These are phyloP conservation scores for Australoheros scitulus DNA, from an alignment of 2,113 vertebrate species.

Conservation along the genomic window DNA sequence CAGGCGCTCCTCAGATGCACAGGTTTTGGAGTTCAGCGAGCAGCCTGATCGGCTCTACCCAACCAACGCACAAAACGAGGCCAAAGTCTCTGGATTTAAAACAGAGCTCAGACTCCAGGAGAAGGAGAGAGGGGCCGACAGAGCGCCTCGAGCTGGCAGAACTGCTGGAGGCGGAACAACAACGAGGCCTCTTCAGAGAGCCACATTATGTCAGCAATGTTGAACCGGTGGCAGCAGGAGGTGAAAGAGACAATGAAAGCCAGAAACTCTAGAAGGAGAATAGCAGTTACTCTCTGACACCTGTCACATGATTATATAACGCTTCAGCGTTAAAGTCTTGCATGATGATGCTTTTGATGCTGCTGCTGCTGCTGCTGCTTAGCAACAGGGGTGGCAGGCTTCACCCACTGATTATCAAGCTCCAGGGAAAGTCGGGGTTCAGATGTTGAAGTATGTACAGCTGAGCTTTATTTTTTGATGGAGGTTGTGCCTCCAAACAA, in stretches of 20 bases:
- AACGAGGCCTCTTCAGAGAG: not conserved
- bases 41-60: not conserved
- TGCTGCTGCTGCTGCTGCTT: not conserved
- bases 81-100: not conserved
- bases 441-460: not conserved
- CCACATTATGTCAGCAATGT: not conserved
- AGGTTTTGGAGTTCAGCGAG: not conserved
- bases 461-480: not conserved
- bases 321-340: no score
- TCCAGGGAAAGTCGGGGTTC: no score
- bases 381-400: not conserved
- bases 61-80: not conserved
- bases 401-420: not conserved
- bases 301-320: not conserved
- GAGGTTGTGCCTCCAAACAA: no score
- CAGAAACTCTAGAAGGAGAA: not conserved
- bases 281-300: not conserved
- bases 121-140: not conserved
- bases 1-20: not conserved
- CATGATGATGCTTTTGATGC: not conserved
- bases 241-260: not conserved
- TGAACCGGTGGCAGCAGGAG: not conserved
- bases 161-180: not conserved
- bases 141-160: not conserved
- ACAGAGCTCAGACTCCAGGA: not conserved